Percentiles rank a stretch among this genome's conserved stretches.
Conservation (phyloP, 2,797 vertebrate species). For the Tamandua tetradactyla region DNA sequence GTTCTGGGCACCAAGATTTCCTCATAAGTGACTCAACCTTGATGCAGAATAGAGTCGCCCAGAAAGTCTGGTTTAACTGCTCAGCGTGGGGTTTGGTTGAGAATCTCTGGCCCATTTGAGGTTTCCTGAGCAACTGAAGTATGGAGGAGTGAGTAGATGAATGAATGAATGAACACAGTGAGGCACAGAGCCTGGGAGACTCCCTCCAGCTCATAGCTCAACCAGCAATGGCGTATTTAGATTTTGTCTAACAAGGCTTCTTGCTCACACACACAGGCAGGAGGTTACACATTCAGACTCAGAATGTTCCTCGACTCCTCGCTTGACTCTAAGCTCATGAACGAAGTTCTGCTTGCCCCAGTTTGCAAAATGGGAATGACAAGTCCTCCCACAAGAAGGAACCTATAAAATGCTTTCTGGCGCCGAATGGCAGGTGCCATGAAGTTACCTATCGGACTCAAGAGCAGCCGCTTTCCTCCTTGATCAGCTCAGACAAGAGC, state of each 20-base stretch:
- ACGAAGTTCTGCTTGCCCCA: neutral
- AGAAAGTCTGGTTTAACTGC: conserved; percentile 12
- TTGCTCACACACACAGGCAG: neutral
- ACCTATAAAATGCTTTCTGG: neutral
- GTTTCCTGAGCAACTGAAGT: neutral
- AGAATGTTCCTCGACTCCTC: neutral
- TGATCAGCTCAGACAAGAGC: neutral
- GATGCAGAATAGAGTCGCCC: neutral
- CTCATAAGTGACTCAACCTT: neutral
- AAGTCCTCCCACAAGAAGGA: neutral
- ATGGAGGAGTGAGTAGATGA: neutral
- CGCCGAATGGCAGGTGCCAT: neutral
- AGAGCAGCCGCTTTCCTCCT: neutral
- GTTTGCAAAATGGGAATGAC: neutral
- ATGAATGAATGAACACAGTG: neutral
- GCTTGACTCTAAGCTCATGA: neutral
- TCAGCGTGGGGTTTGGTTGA: neutral
- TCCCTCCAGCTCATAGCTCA: neutral
- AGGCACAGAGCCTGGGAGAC: neutral
- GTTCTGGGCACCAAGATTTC: neutral
- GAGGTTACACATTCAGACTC: neutral
- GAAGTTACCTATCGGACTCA: neutral
- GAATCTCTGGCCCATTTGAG: neutral
- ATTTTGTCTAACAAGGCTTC: neutral
- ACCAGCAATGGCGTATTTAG: neutral